phyloP scores from a whole-genome alignment of 2,888 invertebrate species.

The Chalcis sispes region DNA sequence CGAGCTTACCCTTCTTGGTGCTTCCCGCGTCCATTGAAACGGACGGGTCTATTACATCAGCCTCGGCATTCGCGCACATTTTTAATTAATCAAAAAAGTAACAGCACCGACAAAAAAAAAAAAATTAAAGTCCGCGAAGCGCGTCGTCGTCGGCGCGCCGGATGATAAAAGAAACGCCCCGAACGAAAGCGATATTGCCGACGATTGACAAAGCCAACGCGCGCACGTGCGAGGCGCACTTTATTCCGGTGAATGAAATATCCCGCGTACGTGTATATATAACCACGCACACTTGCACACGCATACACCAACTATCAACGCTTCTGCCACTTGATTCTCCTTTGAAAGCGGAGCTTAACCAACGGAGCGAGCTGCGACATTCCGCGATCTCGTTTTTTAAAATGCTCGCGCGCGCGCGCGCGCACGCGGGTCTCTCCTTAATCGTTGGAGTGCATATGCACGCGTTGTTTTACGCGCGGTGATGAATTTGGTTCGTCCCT shows the following conservation, averaged over 20 bases:
- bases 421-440: too few species aligned
- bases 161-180: conserved; percentile 44
- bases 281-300: background rate
- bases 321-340: conserved; percentile 14
- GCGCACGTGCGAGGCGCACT: background rate
- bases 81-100: conserved; percentile 42
- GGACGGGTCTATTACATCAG: too few species aligned
- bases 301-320: background rate
- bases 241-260: conserved; percentile 4
- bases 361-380: too few species aligned
- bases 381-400: background rate
- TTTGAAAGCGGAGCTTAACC: conserved; percentile 18
- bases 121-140: conserved; percentile 48
- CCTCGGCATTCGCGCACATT: too few species aligned
- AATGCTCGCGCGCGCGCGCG: too few species aligned
- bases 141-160: conserved; percentile 5
- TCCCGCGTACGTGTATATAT: background rate
- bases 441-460: too few species aligned
- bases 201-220: conserved; percentile 63
- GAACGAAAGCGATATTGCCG: background rate
- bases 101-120: conserved; percentile 40
- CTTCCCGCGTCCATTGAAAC: conserved; percentile 30
- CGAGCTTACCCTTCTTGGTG: background rate
- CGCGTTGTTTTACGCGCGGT: too few species aligned
- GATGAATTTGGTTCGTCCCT: too few species aligned